Evolutionary conservation across 2,113 vertebrate species (phyloP), one percentile per base, ranked within the genome.

Genomic region (Uropsilus gracilis): DNA sequence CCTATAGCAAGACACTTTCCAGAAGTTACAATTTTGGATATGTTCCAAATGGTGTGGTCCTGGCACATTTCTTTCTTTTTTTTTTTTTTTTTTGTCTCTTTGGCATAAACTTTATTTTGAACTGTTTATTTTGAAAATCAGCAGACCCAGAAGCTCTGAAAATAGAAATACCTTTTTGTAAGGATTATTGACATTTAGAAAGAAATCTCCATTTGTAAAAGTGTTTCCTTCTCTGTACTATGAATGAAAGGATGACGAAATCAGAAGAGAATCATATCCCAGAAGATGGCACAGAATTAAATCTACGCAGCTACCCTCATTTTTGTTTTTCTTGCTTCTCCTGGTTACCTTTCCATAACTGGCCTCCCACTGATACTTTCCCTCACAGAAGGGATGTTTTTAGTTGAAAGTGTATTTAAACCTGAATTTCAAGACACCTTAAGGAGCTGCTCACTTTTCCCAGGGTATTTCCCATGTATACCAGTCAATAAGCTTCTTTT

Each of bases 381-480:
- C 44, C 71, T 90, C n/a, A n/a, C 48, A 4, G 53, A 22, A n/a
- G 18, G 20, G 22, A 59, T 53, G 64, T 50, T 50, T 90, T 85
- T 55, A 85, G 63, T 61, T 57, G 69, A 71, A 90, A 63, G 71
- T 72, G 42, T 46, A 94, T 53, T 85, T 53, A 90, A 78, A 32
- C 55, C 80, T 85, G 12, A 71, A 86, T 68, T 68, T 17, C 24
- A 85, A 34, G 42, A 42, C 12, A 30, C 63, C 11, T 85, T 44
- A 75, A 57, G 26, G 61, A 63, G 34, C 59, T 77, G 69, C 14
- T 90, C 34, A 53, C 55, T 61, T 90, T 77, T 34, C 34, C 46
- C 30, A 71, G 39, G 30, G 8, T 63, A 46, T 46, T 30, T 90
- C 30, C 80, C 72, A 53, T 72, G 44, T 78, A 84, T 34, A 71